phyloP scores from a whole-genome alignment of 2,113 vertebrate species.

The Dasyurus viverrinus region DNA sequence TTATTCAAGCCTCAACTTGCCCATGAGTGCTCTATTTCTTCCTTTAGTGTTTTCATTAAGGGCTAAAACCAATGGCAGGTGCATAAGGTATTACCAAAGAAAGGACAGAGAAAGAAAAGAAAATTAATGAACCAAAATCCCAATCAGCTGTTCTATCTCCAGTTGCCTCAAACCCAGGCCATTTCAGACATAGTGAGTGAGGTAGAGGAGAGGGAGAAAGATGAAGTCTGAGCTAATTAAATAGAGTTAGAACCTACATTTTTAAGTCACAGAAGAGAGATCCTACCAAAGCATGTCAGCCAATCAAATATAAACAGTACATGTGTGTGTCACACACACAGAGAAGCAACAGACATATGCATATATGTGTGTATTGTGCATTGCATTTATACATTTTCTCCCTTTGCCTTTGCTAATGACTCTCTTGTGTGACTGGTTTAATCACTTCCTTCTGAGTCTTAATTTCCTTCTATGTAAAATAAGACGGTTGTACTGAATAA shows the following conservation, averaged over 20 bases:
- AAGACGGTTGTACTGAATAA: not conserved
- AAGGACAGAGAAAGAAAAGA: not conserved
- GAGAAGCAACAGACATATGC: not conserved
- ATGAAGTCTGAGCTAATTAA: not conserved
- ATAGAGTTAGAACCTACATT: not conserved
- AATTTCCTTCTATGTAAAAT: not conserved
- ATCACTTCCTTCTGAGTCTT: not conserved
- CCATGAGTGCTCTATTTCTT: slow-evolving; percentile 45
- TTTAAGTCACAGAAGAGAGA: not conserved
- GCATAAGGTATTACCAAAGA: accelerated
- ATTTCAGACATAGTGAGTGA: not conserved
- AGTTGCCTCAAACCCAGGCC: not conserved
- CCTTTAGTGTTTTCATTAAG: accelerated
- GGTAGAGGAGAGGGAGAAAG: not conserved
- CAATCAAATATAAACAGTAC: not conserved
- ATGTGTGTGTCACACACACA: not conserved
- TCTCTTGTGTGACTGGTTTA: not conserved
- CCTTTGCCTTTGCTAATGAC: not conserved
- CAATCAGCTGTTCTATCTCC: not conserved
- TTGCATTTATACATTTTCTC: not conserved
- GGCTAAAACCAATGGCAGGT: not conserved
- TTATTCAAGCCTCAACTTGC: slow-evolving; percentile 63
- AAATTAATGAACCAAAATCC: not conserved
- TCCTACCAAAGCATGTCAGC: not conserved
- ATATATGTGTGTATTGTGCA: not conserved